Evolutionary conservation across 2,888 invertebrate genomes (phyloP).

Genomic region (Rhopalosiphum nymphaeae): DNA sequence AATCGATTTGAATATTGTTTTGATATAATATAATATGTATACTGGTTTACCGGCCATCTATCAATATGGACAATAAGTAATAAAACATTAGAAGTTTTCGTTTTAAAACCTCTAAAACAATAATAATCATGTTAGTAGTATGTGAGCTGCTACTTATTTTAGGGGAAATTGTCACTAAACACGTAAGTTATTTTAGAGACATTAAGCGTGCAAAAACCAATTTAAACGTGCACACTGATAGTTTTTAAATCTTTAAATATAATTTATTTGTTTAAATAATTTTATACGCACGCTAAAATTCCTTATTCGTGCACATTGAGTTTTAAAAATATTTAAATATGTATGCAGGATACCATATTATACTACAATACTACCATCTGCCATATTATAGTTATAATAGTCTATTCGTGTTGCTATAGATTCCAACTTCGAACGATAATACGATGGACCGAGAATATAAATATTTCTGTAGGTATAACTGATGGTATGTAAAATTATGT

Average conservation of each 20-base stretch:
- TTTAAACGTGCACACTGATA: not conserved
- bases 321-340: not conserved
- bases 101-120: not conserved
- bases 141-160: not conserved
- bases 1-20: not conserved
- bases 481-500: not conserved
- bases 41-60: not conserved
- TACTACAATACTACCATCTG: too few species aligned
- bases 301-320: not conserved
- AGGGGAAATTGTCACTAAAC: too few species aligned
- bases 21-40: not conserved
- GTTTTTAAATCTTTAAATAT: too few species aligned
- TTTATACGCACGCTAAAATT: not conserved
- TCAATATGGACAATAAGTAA: not conserved
- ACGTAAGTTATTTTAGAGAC: not conserved
- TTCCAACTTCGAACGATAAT: not conserved
- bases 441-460: not conserved
- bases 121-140: not conserved
- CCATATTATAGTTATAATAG: too few species aligned
- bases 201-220: not conserved
- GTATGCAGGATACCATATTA: not conserved
- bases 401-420: not conserved
- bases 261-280: not conserved
- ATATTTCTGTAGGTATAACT: conserved; percentile 1
- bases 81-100: not conserved